Evolutionary conservation across 2,113 vertebrate species (phyloP).

Genomic region (Tragelaphus scriptus): DNA sequence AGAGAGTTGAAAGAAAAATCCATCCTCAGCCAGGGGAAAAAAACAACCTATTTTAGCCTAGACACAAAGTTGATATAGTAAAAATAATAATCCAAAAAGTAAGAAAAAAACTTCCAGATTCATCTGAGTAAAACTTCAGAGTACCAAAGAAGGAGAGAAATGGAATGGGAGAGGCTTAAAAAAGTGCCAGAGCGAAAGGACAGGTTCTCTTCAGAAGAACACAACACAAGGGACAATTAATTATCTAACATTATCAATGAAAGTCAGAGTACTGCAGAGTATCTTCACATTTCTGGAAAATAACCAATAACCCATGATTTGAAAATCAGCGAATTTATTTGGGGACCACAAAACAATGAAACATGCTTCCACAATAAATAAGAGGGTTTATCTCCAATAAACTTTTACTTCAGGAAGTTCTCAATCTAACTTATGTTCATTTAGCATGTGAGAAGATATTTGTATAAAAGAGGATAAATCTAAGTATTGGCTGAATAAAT

Average conservation of each 20-base stretch:
- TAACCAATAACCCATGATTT: neutral
- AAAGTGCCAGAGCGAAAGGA: neutral
- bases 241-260: neutral
- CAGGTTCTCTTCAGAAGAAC: neutral
- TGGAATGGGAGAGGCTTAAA: neutral
- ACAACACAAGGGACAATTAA: neutral
- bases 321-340: neutral
- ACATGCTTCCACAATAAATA: neutral
- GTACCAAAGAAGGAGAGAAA: neutral
- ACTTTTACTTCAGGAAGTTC: neutral
- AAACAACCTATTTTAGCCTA: neutral
- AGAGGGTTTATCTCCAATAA: neutral
- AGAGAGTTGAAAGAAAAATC: neutral
- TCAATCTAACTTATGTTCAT: neutral
- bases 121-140: neutral
- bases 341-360: neutral
- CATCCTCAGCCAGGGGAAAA: neutral
- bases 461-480: neutral
- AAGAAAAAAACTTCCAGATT: neutral
- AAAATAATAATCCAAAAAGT: neutral
- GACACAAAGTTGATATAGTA: neutral
- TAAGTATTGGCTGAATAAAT: neutral
- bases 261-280: neutral
- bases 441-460: neutral
- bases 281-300: neutral